Evolutionary conservation across 2,888 invertebrate genomes (phyloP).

Genomic region (Orthonevra nobilis): DNA sequence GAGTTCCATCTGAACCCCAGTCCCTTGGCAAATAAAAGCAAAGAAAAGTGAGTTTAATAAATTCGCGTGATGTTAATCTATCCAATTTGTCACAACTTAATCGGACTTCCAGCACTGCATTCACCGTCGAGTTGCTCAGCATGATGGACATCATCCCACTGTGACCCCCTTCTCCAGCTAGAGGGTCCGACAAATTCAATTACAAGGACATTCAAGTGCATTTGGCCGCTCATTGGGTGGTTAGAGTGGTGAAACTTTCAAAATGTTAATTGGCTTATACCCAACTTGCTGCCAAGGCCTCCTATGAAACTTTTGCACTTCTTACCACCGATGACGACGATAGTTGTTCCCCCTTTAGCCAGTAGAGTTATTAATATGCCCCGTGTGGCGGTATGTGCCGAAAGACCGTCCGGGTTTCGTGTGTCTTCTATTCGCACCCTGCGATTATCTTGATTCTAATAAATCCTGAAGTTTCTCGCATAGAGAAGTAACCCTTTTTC

Average conservation of each 20-base stretch:
- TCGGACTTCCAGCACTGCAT: slow-evolving; percentile 44
- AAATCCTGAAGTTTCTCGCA: slow-evolving; percentile 68
- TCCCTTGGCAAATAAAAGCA: slow-evolving; percentile 50
- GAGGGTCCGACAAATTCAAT: slow-evolving; percentile 49
- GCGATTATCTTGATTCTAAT: slow-evolving; percentile 70
- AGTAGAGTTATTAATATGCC: slow-evolving; percentile 51
- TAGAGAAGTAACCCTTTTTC: slow-evolving; percentile 59
- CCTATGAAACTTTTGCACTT: slow-evolving; percentile 39
- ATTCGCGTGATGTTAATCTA: slow-evolving; percentile 66
- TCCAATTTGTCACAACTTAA: slow-evolving; percentile 69
- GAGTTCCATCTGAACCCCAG: too few species aligned
- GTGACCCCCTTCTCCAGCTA: slow-evolving; percentile 27
- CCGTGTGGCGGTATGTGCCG: slow-evolving; percentile 35
- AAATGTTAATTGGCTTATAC: slow-evolving; percentile 69
- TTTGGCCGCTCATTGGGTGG: slow-evolving; percentile 32
- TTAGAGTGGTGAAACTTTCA: slow-evolving; percentile 47
- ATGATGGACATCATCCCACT: slow-evolving; percentile 48
- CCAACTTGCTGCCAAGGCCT: neutral
- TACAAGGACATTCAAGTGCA: slow-evolving; percentile 62
- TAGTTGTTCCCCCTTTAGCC: neutral
- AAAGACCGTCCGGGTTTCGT: slow-evolving; percentile 32
- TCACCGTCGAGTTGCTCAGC: slow-evolving; percentile 47
- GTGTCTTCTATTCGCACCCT: slow-evolving; percentile 67
- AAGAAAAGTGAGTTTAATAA: slow-evolving; percentile 56
- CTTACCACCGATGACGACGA: slow-evolving; percentile 19